phyloP scores from a whole-genome alignment of 2,113 vertebrate species.

The Dryoscopus gambensis region DNA sequence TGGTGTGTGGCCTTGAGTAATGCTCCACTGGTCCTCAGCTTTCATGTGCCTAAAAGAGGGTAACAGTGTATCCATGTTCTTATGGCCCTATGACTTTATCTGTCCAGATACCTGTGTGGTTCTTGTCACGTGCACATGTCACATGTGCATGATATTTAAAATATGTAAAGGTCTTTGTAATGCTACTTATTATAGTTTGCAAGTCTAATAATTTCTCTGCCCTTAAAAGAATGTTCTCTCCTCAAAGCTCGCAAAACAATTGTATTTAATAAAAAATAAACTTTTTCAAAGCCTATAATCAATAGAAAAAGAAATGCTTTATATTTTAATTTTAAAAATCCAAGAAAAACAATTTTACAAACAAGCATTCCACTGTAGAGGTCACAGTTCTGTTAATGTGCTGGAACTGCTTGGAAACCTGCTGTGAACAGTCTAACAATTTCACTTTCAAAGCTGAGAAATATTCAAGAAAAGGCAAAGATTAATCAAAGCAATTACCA shows the following conservation, averaged over 20 bases:
- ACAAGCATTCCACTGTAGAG: conserved; percentile 5
- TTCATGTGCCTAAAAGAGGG: background rate
- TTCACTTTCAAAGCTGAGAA: background rate
- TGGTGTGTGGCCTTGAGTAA: background rate
- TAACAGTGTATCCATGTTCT: background rate
- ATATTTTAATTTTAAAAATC: conserved; percentile 32
- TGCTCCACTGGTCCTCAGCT: background rate
- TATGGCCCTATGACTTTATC: background rate
- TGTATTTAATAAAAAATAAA: conserved; percentile 37
- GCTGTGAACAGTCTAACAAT: background rate
- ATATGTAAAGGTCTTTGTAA: background rate
- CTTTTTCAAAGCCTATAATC: conserved; percentile 41
- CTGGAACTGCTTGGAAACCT: background rate
- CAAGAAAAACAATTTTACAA: conserved; percentile 50
- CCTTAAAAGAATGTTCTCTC: conserved; percentile 30
- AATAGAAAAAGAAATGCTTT: conserved; percentile 1
- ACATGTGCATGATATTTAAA: background rate
- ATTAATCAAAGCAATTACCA: background rate
- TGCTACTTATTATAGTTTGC: background rate
- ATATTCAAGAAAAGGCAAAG: background rate
- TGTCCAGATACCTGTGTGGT: background rate
- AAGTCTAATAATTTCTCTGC: background rate
- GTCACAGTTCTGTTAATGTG: conserved; percentile 1
- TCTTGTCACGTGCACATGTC: background rate
- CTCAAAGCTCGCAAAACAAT: conserved; percentile 17